Percentiles rank a stretch among this genome's conserved stretches.
Conservation (phyloP, 2,797 vertebrate species). For the Cichlasoma orientale region DNA sequence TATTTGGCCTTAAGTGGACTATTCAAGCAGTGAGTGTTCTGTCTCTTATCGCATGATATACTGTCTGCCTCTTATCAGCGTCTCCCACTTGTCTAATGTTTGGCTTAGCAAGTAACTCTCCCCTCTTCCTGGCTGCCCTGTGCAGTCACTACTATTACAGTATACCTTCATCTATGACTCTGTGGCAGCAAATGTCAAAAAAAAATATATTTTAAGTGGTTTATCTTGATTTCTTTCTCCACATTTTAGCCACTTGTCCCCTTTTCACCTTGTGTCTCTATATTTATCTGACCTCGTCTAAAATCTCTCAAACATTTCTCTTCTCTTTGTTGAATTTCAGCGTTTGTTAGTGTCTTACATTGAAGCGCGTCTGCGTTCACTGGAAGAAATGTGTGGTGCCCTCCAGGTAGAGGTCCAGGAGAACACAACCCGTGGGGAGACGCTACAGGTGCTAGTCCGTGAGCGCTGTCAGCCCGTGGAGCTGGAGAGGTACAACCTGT, state of each 20-base stretch:
- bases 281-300: not conserved
- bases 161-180: not conserved
- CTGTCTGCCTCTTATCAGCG: slow-evolving; percentile 62
- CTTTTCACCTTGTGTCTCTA: not conserved
- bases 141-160: not conserved
- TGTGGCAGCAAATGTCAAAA: not conserved
- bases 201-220: accelerated
- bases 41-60: slow-evolving; percentile 53
- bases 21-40: slow-evolving; percentile 25
- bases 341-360: slow-evolving; percentile 79
- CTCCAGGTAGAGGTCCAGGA: slow-evolving; percentile 74
- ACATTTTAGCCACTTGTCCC: not conserved
- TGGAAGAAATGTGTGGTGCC: slow-evolving; percentile 72
- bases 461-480: slow-evolving; percentile 83
- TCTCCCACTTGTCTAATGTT: slow-evolving; percentile 53
- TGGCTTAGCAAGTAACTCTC: slow-evolving; percentile 28
- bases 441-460: slow-evolving; percentile 77
- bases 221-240: not conserved
- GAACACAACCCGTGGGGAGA: slow-evolving; percentile 65
- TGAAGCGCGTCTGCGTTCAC: slow-evolving; percentile 68
- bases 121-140: not conserved
- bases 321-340: slow-evolving; percentile 66
- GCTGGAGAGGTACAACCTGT: slow-evolving; percentile 87
- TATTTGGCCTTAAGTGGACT: slow-evolving; percentile 40
- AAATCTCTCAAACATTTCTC: not conserved